phyloP scores from a whole-genome alignment of 2,113 vertebrate genomes.

The Hypocryptadius cinnamomeus region DNA sequence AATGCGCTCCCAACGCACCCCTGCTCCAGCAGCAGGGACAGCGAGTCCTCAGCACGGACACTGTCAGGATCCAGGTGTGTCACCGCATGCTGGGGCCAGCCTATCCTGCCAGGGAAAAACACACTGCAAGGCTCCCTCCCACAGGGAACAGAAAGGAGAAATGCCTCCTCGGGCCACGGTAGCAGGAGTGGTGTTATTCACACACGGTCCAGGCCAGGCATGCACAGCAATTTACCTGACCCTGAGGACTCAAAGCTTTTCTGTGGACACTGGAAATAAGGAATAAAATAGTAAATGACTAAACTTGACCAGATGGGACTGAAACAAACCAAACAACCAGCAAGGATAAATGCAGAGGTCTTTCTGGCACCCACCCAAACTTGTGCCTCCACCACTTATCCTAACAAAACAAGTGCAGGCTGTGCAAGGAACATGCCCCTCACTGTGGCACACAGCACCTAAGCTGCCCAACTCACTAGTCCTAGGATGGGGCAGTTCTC shows the following conservation, averaged over 20 bases:
- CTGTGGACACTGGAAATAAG: not conserved
- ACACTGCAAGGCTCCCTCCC: not conserved
- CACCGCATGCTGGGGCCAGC: not conserved
- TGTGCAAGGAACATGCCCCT: not conserved
- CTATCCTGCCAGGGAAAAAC: not conserved
- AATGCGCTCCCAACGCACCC: fast-evolving
- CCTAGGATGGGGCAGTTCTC: not conserved
- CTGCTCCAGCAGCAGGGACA: fast-evolving
- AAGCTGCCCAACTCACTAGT: not conserved
- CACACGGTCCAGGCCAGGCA: not conserved
- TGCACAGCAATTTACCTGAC: fast-evolving
- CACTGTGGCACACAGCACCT: not conserved
- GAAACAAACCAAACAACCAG: not conserved
- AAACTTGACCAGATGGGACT: not conserved
- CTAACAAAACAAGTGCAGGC: fast-evolving
- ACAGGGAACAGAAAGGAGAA: not conserved
- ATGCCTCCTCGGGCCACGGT: not conserved
- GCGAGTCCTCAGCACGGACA: fast-evolving
- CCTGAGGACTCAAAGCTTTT: not conserved
- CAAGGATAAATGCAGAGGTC: not conserved
- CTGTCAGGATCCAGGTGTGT: not conserved
- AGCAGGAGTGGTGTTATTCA: not conserved
- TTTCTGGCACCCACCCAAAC: not conserved
- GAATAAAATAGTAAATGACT: not conserved
- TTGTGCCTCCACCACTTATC: fast-evolving